phyloP scores from a whole-genome alignment of 2,888 invertebrate species.

The Habroteleia sp. region DNA sequence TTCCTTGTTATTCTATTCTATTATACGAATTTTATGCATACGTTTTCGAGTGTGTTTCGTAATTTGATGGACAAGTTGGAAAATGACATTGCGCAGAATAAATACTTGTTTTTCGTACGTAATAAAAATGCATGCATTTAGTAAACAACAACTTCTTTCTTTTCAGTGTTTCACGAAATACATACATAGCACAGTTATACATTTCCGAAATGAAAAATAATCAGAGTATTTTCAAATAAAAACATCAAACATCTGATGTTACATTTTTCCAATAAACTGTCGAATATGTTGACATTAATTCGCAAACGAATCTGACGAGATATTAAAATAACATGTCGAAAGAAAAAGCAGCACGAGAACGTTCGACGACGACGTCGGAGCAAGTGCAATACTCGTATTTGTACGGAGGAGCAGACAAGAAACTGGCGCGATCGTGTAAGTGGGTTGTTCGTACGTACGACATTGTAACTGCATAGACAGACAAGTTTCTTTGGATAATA shows the following conservation, averaged over 20 bases:
- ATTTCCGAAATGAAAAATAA: constrained; percentile 1
- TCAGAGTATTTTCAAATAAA: constrained; percentile 4
- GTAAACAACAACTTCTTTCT: constrained; percentile 6
- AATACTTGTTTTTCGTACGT: not conserved
- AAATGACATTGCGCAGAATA: not conserved
- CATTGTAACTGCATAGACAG: constrained; percentile 55
- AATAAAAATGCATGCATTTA: constrained; percentile 14
- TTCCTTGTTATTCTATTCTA: too few species aligned
- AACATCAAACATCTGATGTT: constrained; percentile 9
- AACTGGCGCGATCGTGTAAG: constrained; percentile 54
- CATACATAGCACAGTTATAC: too few species aligned
- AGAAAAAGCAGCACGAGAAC: constrained; percentile 20
- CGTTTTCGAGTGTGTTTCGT: too few species aligned
- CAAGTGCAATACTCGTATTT: constrained; percentile 43
- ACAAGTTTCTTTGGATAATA: constrained; percentile 63
- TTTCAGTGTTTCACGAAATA: too few species aligned
- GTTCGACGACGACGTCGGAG: constrained; percentile 13
- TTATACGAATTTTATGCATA: constrained; percentile 31
- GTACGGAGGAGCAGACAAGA: constrained; percentile 52
- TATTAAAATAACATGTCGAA: constrained; percentile 33
- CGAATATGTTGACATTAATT: constrained; percentile 43
- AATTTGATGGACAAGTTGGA: constrained; percentile 29
- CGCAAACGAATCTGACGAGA: constrained; percentile 19
- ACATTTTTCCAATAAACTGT: constrained; percentile 24
- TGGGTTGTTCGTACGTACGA: constrained; percentile 52